Conservation (phyloP, 2,113 vertebrate species). For the Dendrocopos noguchii region DNA sequence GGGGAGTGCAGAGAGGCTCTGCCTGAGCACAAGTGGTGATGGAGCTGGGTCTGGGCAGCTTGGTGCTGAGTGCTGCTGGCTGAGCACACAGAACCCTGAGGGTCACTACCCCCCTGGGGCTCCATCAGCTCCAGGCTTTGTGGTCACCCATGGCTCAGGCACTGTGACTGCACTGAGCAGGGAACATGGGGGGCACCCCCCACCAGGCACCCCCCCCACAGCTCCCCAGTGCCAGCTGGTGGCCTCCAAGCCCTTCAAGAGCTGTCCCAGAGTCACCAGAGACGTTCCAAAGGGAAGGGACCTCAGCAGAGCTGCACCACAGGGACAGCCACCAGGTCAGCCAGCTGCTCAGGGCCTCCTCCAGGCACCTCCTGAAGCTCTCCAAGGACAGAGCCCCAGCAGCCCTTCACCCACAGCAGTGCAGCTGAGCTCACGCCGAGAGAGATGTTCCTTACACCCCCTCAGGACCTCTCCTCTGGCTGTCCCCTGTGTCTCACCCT, state of each 20-base stretch:
- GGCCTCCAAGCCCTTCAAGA: not conserved
- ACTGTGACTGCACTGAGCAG: not conserved
- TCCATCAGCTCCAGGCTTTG: not conserved
- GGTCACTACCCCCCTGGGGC: not conserved
- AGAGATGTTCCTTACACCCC: not conserved
- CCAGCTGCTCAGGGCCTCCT: not conserved
- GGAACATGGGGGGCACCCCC: not conserved
- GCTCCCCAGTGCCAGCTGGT: not conserved
- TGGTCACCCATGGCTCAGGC: no score
- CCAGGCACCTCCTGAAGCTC: not conserved
- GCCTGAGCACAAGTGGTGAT: not conserved
- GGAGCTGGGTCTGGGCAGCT: not conserved
- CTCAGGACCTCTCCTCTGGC: not conserved
- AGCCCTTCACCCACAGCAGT: not conserved
- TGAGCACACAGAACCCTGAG: not conserved
- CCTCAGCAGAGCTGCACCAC: not conserved
- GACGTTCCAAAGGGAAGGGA: not conserved
- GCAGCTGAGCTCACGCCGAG: not conserved
- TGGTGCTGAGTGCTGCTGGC: no score
- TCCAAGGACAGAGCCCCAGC: accelerated
- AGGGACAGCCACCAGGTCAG: not conserved
- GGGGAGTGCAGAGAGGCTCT: not conserved
- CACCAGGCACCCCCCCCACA: not conserved
- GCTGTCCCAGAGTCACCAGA: not conserved
- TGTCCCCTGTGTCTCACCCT: not conserved